Conservation (phyloP, 2,113 vertebrate genomes). For the Trematomus loennbergii region DNA sequence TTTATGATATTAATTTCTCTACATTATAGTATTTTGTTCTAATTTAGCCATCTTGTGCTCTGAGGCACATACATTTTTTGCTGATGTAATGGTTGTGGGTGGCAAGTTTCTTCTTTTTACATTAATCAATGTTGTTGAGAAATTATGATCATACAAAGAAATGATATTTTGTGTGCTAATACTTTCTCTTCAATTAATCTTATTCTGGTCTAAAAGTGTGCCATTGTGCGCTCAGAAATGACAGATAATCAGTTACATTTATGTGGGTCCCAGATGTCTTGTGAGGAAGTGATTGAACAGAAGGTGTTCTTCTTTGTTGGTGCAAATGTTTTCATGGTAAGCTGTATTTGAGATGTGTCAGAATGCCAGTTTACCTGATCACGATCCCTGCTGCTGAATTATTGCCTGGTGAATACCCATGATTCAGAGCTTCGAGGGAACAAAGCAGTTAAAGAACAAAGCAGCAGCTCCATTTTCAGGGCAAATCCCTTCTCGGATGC, state of each 20-base stretch:
- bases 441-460: conserved; percentile 10
- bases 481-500: background rate
- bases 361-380: background rate
- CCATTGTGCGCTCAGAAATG: background rate
- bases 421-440: conserved; percentile 3
- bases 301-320: background rate
- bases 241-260: background rate
- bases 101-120: background rate
- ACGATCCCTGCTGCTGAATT: background rate
- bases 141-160: background rate
- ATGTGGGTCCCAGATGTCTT: background rate
- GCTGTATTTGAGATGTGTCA: background rate
- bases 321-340: background rate
- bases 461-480: conserved; percentile 1
- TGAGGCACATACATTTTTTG: background rate
- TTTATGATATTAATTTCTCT: background rate
- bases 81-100: too few species aligned
- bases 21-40: background rate
- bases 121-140: background rate
- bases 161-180: background rate
- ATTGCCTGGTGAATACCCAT: conserved; percentile 11
- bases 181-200: background rate
- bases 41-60: background rate
- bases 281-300: background rate
- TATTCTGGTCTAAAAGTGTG: background rate